Evolutionary conservation across 2,113 vertebrate species (phyloP).

Genomic region (rabbit (Oryctolagus cuniculus)): DNA sequence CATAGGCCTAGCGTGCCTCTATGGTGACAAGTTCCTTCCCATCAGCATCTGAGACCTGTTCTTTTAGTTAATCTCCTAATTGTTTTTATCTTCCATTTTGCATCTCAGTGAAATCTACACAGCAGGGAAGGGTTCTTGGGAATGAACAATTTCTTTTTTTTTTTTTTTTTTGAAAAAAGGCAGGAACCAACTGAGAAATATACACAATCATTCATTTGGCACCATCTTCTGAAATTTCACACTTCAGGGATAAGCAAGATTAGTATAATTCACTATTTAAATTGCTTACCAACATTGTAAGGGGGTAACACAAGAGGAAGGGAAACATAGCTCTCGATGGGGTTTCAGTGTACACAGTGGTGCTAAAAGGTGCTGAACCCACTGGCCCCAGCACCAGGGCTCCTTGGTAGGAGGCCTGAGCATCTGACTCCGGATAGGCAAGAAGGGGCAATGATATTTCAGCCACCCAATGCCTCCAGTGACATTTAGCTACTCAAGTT

Average conservation of each 20-base stretch:
- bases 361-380: not conserved
- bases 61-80: slow-evolving; percentile 21
- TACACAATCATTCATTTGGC: slow-evolving; percentile 77
- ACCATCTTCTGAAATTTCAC: slow-evolving; percentile 76
- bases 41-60: not conserved
- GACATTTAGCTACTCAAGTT: not conserved
- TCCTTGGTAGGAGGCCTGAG: not conserved
- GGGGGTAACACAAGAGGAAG: not conserved
- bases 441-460: not conserved
- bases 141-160: slow-evolving; percentile 61
- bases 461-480: not conserved
- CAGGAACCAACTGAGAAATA: slow-evolving; percentile 71
- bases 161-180: slow-evolving; percentile 2
- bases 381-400: not conserved
- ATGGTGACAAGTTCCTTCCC: not conserved
- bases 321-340: not conserved
- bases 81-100: slow-evolving; percentile 58
- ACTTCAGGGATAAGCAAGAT: slow-evolving; percentile 80
- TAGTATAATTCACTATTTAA: slow-evolving; percentile 70
- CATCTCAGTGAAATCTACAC: slow-evolving; percentile 61
- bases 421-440: not conserved
- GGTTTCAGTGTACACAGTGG: not conserved
- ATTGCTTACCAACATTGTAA: slow-evolving; percentile 66
- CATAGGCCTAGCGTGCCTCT: not conserved
- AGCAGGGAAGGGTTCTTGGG: slow-evolving; percentile 52